Percentiles rank a stretch among this genome's conserved stretches.
Conservation (phyloP, 2,888 invertebrate genomes). For the Plagiodera versicolora region DNA sequence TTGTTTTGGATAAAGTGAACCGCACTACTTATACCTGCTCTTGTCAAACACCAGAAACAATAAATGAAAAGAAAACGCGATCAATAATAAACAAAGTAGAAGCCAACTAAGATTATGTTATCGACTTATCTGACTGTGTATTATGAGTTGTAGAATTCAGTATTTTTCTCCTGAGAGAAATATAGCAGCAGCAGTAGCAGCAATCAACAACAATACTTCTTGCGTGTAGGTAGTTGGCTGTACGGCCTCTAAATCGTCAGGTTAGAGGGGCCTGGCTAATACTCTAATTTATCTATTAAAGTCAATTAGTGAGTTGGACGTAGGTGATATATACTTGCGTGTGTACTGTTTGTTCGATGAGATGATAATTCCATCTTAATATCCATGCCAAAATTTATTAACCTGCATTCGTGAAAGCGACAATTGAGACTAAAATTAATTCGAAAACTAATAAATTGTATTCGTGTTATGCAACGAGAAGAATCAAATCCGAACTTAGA, state of each 20-base stretch:
- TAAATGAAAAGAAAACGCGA: constrained; percentile 8
- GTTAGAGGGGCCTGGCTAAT: constrained; percentile 33
- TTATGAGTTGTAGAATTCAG: constrained; percentile 8
- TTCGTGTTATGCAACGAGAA: too few relatives aligned
- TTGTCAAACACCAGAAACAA: constrained; percentile 5
- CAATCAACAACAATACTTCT: constrained; percentile 5
- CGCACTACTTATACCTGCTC: constrained; percentile 11
- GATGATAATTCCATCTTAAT: not conserved
- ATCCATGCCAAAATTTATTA: too few relatives aligned
- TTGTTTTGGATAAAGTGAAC: constrained; percentile 2
- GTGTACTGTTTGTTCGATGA: not conserved
- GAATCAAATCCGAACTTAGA: too few relatives aligned
- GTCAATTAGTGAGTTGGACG: constrained; percentile 49
- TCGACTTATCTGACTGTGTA: constrained; percentile 4
- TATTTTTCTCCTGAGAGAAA: constrained; percentile 11
- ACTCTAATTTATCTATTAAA: constrained; percentile 54
- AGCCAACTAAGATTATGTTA: constrained; percentile 9
- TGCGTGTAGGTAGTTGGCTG: not conserved
- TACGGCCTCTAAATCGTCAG: constrained; percentile 14
- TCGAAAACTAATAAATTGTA: too few relatives aligned
- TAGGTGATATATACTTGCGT: constrained; percentile 36
- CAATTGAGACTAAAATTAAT: too few relatives aligned
- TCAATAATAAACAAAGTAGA: constrained; percentile 10
- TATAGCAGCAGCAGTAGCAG: constrained; percentile 3
- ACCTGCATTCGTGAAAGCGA: too few relatives aligned